phyloP scores from a whole-genome alignment of 1,140 invertebrate species.

The Samia ricini region DNA sequence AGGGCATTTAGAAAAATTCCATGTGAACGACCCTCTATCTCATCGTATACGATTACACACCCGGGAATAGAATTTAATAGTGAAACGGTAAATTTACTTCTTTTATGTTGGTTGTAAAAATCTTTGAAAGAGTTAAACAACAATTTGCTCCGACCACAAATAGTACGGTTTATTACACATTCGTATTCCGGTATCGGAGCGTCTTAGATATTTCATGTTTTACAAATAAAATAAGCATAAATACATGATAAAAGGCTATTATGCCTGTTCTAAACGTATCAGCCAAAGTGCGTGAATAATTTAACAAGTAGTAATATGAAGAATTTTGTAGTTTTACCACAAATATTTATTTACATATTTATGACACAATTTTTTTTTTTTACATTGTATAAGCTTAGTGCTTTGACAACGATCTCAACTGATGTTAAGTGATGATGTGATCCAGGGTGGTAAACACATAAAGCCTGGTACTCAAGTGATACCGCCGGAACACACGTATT shows the following conservation, averaged over 20 bases:
- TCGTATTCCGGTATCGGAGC: neutral
- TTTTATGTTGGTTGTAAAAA: slow-evolving; percentile 38
- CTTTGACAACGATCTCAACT: too few species aligned
- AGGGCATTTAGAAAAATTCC: neutral
- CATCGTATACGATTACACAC: slow-evolving; percentile 7
- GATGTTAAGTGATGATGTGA: too few species aligned
- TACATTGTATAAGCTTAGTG: too few species aligned
- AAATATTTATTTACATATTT: too few species aligned
- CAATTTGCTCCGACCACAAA: slow-evolving; percentile 41
- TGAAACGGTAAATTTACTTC: slow-evolving; percentile 34
- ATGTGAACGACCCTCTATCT: neutral
- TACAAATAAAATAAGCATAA: neutral
- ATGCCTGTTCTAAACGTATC: neutral
- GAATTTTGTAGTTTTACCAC: neutral
- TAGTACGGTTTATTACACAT: slow-evolving; percentile 11
- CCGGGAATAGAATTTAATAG: slow-evolving; percentile 39
- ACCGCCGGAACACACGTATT: too few species aligned
- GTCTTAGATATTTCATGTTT: neutral
- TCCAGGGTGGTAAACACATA: too few species aligned
- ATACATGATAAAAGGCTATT: slow-evolving; percentile 1
- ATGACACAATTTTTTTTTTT: too few species aligned
- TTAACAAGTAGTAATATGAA: neutral
- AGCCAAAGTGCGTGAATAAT: neutral
- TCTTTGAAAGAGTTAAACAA: slow-evolving; percentile 39
- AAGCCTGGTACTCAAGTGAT: too few species aligned